phyloP scores from a whole-genome alignment of 2,113 vertebrate species.

The Seriola quinqueradiata region DNA sequence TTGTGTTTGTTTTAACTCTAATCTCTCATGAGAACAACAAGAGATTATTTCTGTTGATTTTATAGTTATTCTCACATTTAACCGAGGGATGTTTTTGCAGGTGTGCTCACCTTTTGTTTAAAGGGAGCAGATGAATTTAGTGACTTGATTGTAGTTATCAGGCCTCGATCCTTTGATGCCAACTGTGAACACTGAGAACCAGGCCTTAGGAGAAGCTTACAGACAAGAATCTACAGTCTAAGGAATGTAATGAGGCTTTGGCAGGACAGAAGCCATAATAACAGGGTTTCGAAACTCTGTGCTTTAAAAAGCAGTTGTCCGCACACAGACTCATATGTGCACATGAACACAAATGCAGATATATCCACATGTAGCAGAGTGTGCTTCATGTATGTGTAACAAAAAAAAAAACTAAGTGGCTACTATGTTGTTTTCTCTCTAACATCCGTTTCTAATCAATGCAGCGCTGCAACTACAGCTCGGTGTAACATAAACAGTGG shows the following conservation, averaged over 20 bases:
- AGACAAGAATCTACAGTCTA: conserved; percentile 72
- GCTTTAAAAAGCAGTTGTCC: conserved; percentile 88
- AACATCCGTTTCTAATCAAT: conserved; percentile 48
- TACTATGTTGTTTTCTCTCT: conserved; percentile 13
- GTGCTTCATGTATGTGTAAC: conserved; percentile 23
- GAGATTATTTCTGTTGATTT: background rate
- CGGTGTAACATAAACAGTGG: conserved; percentile 42
- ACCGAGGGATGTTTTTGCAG: conserved; percentile 4
- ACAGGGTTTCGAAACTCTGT: conserved; percentile 85
- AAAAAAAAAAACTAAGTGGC: conserved; percentile 25
- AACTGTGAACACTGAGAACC: conserved; percentile 32
- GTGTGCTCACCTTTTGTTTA: conserved; percentile 17
- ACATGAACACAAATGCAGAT: conserved; percentile 35
- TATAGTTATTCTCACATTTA: background rate
- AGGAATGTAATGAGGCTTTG: conserved; percentile 81
- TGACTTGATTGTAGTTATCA: conserved; percentile 34
- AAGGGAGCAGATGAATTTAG: background rate
- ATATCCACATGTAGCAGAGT: conserved; percentile 6
- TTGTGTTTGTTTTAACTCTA: conserved; percentile 29
- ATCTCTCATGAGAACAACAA: conserved; percentile 24
- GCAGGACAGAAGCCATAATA: conserved; percentile 80
- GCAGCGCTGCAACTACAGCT: conserved; percentile 17
- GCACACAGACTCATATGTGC: conserved; percentile 48
- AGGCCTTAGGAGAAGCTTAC: conserved; percentile 55
- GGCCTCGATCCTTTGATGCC: conserved; percentile 27